Evolutionary conservation across 1,140 invertebrate genomes (phyloP), one percentile per base, ranked within the genome.

Genomic region (Ooceraea biroi): DNA sequence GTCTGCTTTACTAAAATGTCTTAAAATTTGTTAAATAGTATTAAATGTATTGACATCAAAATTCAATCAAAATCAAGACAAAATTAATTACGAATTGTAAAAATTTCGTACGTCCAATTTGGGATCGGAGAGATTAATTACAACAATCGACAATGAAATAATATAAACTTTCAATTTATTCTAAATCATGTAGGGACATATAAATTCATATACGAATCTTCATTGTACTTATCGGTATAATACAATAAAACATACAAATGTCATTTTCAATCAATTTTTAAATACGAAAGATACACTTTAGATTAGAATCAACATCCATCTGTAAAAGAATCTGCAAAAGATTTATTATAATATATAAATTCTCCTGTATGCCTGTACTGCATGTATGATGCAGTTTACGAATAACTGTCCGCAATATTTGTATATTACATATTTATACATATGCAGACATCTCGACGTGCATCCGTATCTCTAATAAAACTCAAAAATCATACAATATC

Each of bases 111-210:
- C 25, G 12, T 50, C 25, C 4, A 12, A n/a, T 61, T 44, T 66
- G 41, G 77, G 55, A 88, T 55, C 30, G 10, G 41, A 41, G 46
- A 76, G 14, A 71, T 80, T 14, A n/a, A 68, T 25, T 44, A 17
- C 5, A 58, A 77, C 60, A 25, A 60, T 36, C 27, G 61, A 68
- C 66, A 25, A 69, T 65, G 60, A 57, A 82, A 72, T 66, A 72
- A 41, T 87, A 87, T 65, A 88, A 88, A 85, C 22, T 85, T 63
- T 82, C 63, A 71, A 65, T 88, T 88, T 88, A 88, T 88, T 88
- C 83, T 77, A 85, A 77, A 88, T 88, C 55, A 71, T 82, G 65
- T 52, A 82, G 69, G 52, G 76, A 57, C 63, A 82, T 55, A 66
- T 61, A 85, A 88, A 80, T 55, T 84, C 65, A 69, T 86, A 73